Percentiles rank a stretch among this genome's conserved stretches.
Conservation (phyloP, 1,140 invertebrate species). For the Pachypsylla venusta region DNA sequence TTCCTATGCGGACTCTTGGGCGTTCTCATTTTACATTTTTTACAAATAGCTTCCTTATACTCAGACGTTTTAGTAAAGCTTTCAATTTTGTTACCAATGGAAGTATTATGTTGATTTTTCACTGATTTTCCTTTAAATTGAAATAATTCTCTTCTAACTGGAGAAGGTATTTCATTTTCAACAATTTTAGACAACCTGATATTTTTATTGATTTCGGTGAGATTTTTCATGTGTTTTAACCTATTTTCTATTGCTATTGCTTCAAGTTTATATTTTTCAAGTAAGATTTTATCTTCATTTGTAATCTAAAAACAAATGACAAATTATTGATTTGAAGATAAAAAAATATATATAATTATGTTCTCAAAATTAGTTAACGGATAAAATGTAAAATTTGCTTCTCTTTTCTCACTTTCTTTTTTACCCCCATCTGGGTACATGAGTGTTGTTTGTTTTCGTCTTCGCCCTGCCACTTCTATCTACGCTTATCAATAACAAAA, state of each 20-base stretch:
- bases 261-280: neutral
- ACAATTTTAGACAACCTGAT: neutral
- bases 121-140: neutral
- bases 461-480: neutral
- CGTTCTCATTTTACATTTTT: neutral
- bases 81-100: neutral
- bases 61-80: neutral
- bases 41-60: neutral
- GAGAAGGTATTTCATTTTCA: neutral
- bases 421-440: neutral
- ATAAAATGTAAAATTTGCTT: neutral
- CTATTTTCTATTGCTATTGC: neutral
- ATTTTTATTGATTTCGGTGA: neutral
- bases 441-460: neutral
- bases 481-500: neutral
- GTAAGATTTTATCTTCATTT: neutral
- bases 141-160: too few species aligned
- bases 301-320: neutral
- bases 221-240: neutral
- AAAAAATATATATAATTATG: neutral
- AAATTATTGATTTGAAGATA: neutral
- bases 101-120: neutral
- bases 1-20: neutral
- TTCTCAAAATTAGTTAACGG: too few species aligned
- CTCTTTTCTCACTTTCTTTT: neutral